phyloP scores from a whole-genome alignment of 2,888 invertebrate species.

The Acanthosepion esculentum region DNA sequence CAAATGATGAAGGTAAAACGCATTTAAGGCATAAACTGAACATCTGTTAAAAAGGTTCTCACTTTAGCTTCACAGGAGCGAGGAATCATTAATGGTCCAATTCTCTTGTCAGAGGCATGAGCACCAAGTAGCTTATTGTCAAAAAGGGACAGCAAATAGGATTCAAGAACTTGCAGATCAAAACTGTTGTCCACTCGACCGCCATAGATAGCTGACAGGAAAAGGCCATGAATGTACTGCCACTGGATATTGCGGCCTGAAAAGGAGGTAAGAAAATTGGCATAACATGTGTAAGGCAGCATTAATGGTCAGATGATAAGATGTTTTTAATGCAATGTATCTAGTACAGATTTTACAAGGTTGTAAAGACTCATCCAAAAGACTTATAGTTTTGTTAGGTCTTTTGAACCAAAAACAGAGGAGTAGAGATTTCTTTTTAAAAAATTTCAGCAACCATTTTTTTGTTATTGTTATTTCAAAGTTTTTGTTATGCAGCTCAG shows the following conservation, averaged over 20 bases:
- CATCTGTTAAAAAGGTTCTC: slow-evolving; percentile 51
- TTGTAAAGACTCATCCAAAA: no score
- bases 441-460: not conserved
- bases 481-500: no score
- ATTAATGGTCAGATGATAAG: no score
- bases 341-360: no score
- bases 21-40: not conserved
- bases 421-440: not conserved
- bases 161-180: slow-evolving; percentile 82
- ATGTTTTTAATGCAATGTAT: no score
- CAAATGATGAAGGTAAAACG: not conserved
- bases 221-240: slow-evolving; percentile 85
- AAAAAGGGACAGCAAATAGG: slow-evolving; percentile 79
- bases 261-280: not conserved
- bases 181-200: slow-evolving; percentile 87
- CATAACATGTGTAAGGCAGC: no score
- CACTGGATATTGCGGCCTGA: slow-evolving; percentile 78
- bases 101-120: slow-evolving; percentile 78
- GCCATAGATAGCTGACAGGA: slow-evolving; percentile 87
- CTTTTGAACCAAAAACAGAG: no score
- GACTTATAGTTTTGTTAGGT: no score
- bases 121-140: slow-evolving; percentile 67
- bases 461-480: not conserved
- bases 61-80: slow-evolving; percentile 78
- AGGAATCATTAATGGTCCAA: slow-evolving; percentile 79